Evolutionary conservation across 2,113 vertebrate species (phyloP).

Genomic region (Todiramphus chloris): DNA sequence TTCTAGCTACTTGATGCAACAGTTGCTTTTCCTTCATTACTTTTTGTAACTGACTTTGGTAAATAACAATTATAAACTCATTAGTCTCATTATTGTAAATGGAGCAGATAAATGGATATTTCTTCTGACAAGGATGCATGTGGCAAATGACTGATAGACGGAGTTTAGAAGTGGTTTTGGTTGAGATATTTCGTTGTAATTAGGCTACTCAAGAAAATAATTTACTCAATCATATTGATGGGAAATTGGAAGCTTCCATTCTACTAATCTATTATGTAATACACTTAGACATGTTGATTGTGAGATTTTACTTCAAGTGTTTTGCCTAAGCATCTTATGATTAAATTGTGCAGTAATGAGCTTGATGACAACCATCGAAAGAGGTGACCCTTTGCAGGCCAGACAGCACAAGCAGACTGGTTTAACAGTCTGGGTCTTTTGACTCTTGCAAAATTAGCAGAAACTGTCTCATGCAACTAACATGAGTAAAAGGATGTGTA

Average conservation of each 20-base stretch:
- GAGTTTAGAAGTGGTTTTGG: slow-evolving; percentile 15
- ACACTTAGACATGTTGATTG: not conserved
- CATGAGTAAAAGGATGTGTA: not conserved
- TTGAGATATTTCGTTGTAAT: slow-evolving; percentile 34
- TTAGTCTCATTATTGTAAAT: slow-evolving; percentile 40
- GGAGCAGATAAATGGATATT: not conserved
- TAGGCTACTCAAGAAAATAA: slow-evolving; percentile 32
- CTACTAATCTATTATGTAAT: slow-evolving; percentile 5
- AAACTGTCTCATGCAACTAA: not conserved
- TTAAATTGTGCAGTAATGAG: slow-evolving; percentile 6
- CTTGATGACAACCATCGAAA: not conserved
- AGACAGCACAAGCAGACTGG: not conserved
- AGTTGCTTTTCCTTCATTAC: not conserved
- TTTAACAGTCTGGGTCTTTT: not conserved
- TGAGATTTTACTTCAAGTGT: not conserved
- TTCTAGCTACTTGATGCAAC: not conserved
- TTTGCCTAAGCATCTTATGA: slow-evolving; percentile 17
- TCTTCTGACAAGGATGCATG: not conserved
- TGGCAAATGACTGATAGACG: not conserved
- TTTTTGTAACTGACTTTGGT: slow-evolving; percentile 33
- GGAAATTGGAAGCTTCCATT: slow-evolving; percentile 30
- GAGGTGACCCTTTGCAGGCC: not conserved
- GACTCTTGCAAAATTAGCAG: not conserved
- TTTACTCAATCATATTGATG: not conserved
- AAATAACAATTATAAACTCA: slow-evolving; percentile 23